phyloP scores from a whole-genome alignment of 2,113 vertebrate species.

The Balaeniceps rex region DNA sequence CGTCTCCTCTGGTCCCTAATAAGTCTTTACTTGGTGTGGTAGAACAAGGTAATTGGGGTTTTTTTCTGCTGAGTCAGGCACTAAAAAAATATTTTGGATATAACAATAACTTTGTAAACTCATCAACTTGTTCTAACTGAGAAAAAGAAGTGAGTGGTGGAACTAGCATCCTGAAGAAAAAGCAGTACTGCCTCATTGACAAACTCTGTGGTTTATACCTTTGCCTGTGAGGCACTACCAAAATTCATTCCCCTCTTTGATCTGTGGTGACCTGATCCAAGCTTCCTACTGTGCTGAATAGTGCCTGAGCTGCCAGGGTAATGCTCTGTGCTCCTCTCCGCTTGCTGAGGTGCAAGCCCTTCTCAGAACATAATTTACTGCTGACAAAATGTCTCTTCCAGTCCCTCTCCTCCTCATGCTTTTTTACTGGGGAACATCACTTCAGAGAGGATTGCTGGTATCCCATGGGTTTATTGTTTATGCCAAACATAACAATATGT shows the following conservation, averaged over 20 bases:
- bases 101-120: neutral
- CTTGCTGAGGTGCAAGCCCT: neutral
- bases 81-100: neutral
- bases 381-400: neutral
- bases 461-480: neutral
- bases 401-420: neutral
- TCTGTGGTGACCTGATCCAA: neutral
- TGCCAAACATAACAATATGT: too few species aligned
- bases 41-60: neutral
- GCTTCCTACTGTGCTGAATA: neutral
- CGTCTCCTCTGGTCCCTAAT: neutral
- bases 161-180: neutral
- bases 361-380: neutral
- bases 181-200: neutral
- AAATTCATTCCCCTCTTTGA: neutral
- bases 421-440: neutral
- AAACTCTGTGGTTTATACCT: neutral
- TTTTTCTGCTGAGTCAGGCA: neutral
- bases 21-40: neutral
- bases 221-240: neutral
- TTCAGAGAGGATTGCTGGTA: neutral
- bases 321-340: fast-evolving
- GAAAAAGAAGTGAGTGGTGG: neutral
- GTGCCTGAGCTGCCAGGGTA: fast-evolving
- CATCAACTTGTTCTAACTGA: neutral